phyloP scores from a whole-genome alignment of 2,797 vertebrate species.

The Melanotaenia maccullochi region DNA sequence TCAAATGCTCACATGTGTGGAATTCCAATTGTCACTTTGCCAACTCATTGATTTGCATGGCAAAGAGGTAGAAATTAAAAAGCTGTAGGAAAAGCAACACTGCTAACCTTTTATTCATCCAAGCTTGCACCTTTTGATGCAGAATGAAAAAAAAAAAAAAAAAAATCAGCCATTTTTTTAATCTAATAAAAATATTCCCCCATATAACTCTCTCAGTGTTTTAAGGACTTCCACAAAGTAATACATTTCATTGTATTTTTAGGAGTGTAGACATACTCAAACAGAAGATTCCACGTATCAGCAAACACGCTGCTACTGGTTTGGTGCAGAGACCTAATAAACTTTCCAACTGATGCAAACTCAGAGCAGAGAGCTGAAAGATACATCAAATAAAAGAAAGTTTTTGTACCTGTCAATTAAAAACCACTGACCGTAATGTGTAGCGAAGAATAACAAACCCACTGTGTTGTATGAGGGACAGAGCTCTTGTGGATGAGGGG shows the following conservation, averaged over 20 bases:
- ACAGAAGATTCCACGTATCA: slow-evolving; percentile 17
- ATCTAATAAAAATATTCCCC: slow-evolving; percentile 18
- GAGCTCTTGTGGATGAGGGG: slow-evolving; percentile 55
- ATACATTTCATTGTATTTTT: slow-evolving; percentile 30
- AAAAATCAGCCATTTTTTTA: slow-evolving; percentile 36
- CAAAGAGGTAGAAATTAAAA: slow-evolving; percentile 42
- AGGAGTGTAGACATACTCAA: slow-evolving; percentile 24
- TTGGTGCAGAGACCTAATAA: slow-evolving; percentile 3
- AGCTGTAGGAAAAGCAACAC: slow-evolving; percentile 16
- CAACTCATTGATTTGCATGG: slow-evolving; percentile 71
- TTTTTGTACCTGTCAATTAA: slow-evolving; percentile 26
- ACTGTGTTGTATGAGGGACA: slow-evolving; percentile 59
- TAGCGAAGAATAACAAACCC: slow-evolving; percentile 45
- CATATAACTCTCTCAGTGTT: slow-evolving; percentile 17
- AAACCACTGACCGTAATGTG: slow-evolving; percentile 28
- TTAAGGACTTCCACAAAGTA: slow-evolving; percentile 25
- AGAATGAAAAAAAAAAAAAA: slow-evolving; percentile 42
- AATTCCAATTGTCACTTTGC: slow-evolving; percentile 66
- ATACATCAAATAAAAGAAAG: slow-evolving; percentile 24
- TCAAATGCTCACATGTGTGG: slow-evolving; percentile 73
- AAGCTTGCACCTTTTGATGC: slow-evolving; percentile 13
- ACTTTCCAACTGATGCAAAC: slow-evolving; percentile 11
- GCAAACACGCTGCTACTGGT: slow-evolving; percentile 1
- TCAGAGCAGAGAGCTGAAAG: slow-evolving; percentile 5
- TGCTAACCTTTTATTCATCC: slow-evolving; percentile 39